Evolutionary conservation across 2,113 vertebrate species (phyloP), one percentile per base, ranked within the genome.

Genomic region (Tachuris rubrigastra): DNA sequence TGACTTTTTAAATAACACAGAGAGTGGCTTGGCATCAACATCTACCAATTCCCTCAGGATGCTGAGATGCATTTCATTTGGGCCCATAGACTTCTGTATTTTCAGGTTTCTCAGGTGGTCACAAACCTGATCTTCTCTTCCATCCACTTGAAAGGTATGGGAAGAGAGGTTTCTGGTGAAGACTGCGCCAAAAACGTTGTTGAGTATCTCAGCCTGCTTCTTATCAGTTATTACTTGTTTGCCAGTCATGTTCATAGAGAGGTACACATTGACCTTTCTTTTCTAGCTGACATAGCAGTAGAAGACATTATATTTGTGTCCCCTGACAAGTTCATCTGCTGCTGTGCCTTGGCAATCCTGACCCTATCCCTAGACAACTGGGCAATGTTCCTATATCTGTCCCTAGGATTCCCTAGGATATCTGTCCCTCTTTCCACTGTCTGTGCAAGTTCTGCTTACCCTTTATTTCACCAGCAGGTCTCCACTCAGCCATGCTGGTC

Each of bases 361-460:
- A 62, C 13, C 4, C 13, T 5, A 22, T 30, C 19, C 6, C 6
- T 49, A 50, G 2, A 62, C 13, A 62, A 23, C 8, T 1, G 0
- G 8, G 14, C 11, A 31, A 10, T 0, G 0, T 58, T 19, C 14
- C 37, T 46, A 3, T 58, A n/a, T n/a, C n/a, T n/a, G 7, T 50
- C 10, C n/a, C n/a, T n/a, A n/a, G n/a, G n/a, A n/a, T n/a, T 50
- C 39, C 17, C 55, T 46, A 52, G 68, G 63, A 20, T 23, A n/a
- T 8, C 12, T 56, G 10, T 24, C 42, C 12, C 19, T 78, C 12
- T 28, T 72, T 50, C 27, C 6, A 50, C 37, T 24, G 13, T 24
- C 42, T 71, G 27, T 39, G 6, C 6, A 44, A n/a, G 77, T 46
- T 12, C 18, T 60, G 68, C 44, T 82, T 59, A 18, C 4, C 21